Evolutionary conservation across 1,140 invertebrate species (phyloP), one percentile per base, ranked within the genome.

Genomic region (Onthophagus taurus): DNA sequence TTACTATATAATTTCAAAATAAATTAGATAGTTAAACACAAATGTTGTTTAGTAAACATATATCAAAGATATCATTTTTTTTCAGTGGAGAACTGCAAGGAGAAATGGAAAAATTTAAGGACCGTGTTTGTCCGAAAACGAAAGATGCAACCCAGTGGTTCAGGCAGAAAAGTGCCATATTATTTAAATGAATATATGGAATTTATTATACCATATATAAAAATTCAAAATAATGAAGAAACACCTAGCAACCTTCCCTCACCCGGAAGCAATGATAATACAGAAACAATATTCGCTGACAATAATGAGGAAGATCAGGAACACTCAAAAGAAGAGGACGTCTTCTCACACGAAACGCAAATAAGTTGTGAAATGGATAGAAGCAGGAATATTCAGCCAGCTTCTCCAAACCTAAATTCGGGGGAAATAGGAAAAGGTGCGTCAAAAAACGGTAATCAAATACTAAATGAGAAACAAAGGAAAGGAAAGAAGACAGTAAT

Each of bases 71-170:
- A n/a, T n/a, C n/a, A n/a, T 26, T 26, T 26, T n/a, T 26, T 26
- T 26, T 26, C 23, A 26, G 23, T 26, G 23, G 23, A 7, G n/a
- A 26, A 26, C 23, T 26, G 23, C 23, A 26, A 26, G 23, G 23
- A 26, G 23, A 26, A 26, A n/a, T 26, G 23, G 23, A 26, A 26
- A n/a, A 26, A 26, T 26, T n/a, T 26, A n/a, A 26, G 23, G n/a
- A 26, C 23, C n/a, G 23, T 26, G 23, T 26, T 26, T 26, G 23
- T 26, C 6, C 23, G 23, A 26, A 26, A 26, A n/a, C 23, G 23
- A n/a, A 26, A 26, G n/a, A 7, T n/a, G 23, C 23, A 6, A 26
- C 23, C 23, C n/a, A 26, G 23, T 26, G 23, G 23, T 7, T 26
- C 23, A 26, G 23, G 6, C 23, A 6, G 23, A 26, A 26, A 26